Evolutionary conservation across 2,888 invertebrate genomes (phyloP).

Genomic region (Graphium colonna): DNA sequence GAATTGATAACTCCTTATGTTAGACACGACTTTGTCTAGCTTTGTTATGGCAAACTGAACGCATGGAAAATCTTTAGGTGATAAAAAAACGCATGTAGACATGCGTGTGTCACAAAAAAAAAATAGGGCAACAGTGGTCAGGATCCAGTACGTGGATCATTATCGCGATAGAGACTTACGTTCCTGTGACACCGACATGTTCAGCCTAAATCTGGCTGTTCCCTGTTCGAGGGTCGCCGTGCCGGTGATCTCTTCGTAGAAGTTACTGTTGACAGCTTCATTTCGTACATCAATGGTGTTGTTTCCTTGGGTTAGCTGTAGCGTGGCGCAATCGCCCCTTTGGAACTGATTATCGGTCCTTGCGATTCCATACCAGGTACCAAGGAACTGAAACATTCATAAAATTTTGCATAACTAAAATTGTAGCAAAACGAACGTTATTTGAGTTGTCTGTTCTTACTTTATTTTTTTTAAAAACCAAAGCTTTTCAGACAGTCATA

Average conservation of each 20-base stretch:
- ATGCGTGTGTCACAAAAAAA: too few relatives aligned
- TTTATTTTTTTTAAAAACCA: too few relatives aligned
- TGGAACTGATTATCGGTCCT: constrained; percentile 37
- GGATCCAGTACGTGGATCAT: too few relatives aligned
- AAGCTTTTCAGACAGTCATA: too few relatives aligned
- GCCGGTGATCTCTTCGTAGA: constrained; percentile 40
- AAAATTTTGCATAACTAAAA: constrained; percentile 23
- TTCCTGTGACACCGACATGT: constrained; percentile 27
- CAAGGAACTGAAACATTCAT: constrained; percentile 53
- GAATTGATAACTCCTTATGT: too few relatives aligned
- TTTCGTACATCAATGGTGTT: constrained; percentile 30
- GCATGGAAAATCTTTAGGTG: too few relatives aligned
- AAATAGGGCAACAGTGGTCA: too few relatives aligned
- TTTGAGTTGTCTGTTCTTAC: too few relatives aligned
- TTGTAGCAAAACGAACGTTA: background rate
- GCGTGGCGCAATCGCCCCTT: constrained; percentile 47
- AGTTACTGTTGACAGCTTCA: constrained; percentile 46
- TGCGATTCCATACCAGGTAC: constrained; percentile 52
- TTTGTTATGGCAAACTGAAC: too few relatives aligned
- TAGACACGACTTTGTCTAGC: too few relatives aligned
- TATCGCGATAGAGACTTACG: constrained; percentile 44
- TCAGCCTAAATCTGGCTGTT: constrained; percentile 40
- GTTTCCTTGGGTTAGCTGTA: constrained; percentile 33
- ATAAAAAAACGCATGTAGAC: too few relatives aligned
- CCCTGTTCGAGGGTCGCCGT: constrained; percentile 30